Percentiles rank a stretch among this genome's conserved stretches.
These are phyloP conservation scores for Drosophila littoralis DNA, from an alignment of 1,140 invertebrate species.

Conservation along the genomic window DNA sequence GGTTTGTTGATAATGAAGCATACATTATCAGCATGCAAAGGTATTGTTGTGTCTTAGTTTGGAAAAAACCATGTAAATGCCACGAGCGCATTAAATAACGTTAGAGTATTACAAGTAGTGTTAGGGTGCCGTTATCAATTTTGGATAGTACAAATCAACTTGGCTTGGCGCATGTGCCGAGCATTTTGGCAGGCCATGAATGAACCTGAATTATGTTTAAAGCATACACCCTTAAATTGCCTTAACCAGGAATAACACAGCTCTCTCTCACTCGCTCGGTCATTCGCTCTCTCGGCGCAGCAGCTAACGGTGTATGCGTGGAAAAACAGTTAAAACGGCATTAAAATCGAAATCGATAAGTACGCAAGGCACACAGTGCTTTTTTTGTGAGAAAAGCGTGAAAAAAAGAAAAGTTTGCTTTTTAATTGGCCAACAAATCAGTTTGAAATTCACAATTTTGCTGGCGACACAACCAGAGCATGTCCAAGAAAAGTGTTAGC, in stretches of 20 bases:
- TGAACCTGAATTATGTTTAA: conserved; percentile 42
- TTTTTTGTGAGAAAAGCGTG: conserved; percentile 33
- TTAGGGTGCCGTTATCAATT: conserved; percentile 5
- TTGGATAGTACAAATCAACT: background rate
- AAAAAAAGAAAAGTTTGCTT: conserved; percentile 35
- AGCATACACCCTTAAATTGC: conserved; percentile 22
- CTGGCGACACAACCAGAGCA: conserved; percentile 22
- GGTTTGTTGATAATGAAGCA: conserved; percentile 30
- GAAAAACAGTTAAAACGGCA: conserved; percentile 61
- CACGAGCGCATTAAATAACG: background rate
- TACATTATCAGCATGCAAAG: conserved; percentile 41
- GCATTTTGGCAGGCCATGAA: conserved; percentile 50
- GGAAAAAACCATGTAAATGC: background rate
- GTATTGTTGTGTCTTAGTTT: background rate
- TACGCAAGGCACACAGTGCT: conserved; percentile 51
- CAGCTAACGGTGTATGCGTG: conserved; percentile 60
- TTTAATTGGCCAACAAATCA: conserved; percentile 17
- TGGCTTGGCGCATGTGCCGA: conserved; percentile 49
- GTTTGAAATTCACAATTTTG: conserved; percentile 13
- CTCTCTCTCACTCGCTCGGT: conserved; percentile 4
- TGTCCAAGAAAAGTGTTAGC: conserved; percentile 82
- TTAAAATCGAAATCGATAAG: conserved; percentile 83
- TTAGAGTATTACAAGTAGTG: conserved; percentile 1
- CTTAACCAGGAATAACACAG: background rate
- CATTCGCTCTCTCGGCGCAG: conserved; percentile 14